Percentiles rank a stretch among this genome's conserved stretches.
These are phyloP conservation scores for Papilio xuthus DNA, from an alignment of 1,140 invertebrate genomes.

Conservation along the genomic window DNA sequence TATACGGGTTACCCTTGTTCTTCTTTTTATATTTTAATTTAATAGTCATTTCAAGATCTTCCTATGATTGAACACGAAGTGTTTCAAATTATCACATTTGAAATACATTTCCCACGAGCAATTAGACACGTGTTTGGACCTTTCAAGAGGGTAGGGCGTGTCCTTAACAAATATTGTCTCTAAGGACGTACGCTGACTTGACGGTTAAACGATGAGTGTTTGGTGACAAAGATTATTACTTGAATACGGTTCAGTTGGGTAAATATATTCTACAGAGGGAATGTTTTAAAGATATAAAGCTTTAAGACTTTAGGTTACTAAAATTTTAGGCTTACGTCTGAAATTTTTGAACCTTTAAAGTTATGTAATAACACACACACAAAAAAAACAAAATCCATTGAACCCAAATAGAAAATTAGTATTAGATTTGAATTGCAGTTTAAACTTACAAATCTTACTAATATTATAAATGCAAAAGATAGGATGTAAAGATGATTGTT, in stretches of 20 bases:
- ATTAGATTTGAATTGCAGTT: too few relatives aligned
- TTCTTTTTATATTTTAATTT: neutral
- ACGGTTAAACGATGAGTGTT: conserved; percentile 60
- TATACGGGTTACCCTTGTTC: too few relatives aligned
- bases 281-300: neutral
- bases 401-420: too few relatives aligned
- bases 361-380: too few relatives aligned
- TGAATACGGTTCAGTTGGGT: conserved; percentile 40
- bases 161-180: conserved; percentile 77
- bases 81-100: conserved; percentile 67
- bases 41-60: conserved; percentile 49
- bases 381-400: too few relatives aligned
- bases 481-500: too few relatives aligned
- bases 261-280: conserved; percentile 8
- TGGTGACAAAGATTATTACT: conserved; percentile 41
- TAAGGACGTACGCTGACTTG: conserved; percentile 68
- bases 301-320: neutral
- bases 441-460: too few relatives aligned
- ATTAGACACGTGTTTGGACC: conserved; percentile 67
- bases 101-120: conserved; percentile 66
- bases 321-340: too few relatives aligned
- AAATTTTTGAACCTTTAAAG: too few relatives aligned
- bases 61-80: conserved; percentile 47
- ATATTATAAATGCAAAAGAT: too few relatives aligned
- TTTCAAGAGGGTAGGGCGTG: conserved; percentile 61